Conservation (phyloP, 1,140 invertebrate genomes). For the Panagrolaimus sp. region DNA sequence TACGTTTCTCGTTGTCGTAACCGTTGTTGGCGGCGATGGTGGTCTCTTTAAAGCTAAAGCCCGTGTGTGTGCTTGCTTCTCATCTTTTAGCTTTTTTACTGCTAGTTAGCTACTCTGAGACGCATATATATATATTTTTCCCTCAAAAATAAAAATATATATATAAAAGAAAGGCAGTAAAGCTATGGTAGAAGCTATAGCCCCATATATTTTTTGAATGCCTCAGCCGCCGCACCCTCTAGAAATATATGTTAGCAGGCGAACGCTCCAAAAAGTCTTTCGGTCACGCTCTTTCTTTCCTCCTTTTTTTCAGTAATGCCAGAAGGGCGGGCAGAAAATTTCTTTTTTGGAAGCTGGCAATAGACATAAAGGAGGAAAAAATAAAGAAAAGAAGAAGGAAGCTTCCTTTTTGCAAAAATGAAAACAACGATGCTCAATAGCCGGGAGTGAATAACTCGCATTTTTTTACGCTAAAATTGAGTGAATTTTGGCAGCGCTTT, state of each 20-base stretch:
- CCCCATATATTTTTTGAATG: neutral
- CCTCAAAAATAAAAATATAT: no score
- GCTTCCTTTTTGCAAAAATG: no score
- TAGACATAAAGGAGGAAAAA: no score
- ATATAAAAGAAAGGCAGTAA: neutral
- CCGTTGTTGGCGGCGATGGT: conserved; percentile 5
- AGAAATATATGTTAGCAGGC: no score
- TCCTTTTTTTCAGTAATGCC: no score
- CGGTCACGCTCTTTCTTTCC: no score
- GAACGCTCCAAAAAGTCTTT: no score
- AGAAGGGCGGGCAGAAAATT: no score
- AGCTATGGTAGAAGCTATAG: conserved; percentile 17
- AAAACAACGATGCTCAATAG: neutral
- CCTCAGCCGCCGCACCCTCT: no score
- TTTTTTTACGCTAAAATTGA: conserved; percentile 17
- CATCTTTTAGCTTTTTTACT: neutral
- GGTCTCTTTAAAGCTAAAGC: neutral
- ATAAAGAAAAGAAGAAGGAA: no score
- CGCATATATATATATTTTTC: neutral
- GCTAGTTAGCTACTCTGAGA: conserved; percentile 13
- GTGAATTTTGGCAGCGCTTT: conserved; percentile 3
- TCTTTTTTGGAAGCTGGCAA: no score
- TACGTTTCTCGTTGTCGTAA: conserved; percentile 4
- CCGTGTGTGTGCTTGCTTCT: conserved; percentile 14
- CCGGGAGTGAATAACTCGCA: conserved; percentile 9